phyloP scores from a whole-genome alignment of 2,797 vertebrate genomes.

The Enteromius paludinosus region DNA sequence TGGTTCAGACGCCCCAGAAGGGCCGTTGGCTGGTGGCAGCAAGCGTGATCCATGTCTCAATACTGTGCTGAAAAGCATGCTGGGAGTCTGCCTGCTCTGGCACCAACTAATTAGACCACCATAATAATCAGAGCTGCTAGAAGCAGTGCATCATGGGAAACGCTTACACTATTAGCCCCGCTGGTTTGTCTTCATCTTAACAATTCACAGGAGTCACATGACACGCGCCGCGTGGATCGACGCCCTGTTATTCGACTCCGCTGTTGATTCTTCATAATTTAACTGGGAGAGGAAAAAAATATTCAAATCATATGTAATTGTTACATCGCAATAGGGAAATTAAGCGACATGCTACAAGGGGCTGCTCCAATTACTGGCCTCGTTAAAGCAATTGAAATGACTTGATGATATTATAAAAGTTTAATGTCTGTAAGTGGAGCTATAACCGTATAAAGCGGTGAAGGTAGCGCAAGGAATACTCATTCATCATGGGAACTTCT shows the following conservation, averaged over 20 bases:
- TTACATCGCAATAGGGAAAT: conserved; percentile 66
- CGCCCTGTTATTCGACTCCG: conserved; percentile 60
- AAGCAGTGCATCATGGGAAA: conserved; percentile 68
- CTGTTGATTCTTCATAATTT: conserved; percentile 64
- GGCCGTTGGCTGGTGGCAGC: conserved; percentile 60
- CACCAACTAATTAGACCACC: conserved; percentile 17
- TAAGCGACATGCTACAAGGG: conserved; percentile 65
- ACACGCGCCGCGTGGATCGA: conserved; percentile 50
- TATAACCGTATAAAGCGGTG: conserved; percentile 39
- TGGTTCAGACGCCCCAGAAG: conserved; percentile 58
- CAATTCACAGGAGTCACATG: conserved; percentile 62
- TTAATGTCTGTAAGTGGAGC: conserved; percentile 59
- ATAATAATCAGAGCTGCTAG: conserved; percentile 67
- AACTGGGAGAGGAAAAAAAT: conserved; percentile 57
- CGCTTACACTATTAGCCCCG: conserved; percentile 61
- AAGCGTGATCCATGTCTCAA: conserved; percentile 67
- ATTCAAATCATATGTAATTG: conserved; percentile 65
- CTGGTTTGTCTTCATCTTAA: conserved; percentile 59
- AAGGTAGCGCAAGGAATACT: conserved; percentile 49
- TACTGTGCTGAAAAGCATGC: conserved; percentile 65
- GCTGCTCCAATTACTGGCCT: conserved; percentile 63
- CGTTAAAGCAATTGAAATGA: conserved; percentile 64
- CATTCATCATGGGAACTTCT: conserved; percentile 49
- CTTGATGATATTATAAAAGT: conserved; percentile 62
- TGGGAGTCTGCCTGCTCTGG: conserved; percentile 61